Base-by-base conservation (phyloP, 2,888 invertebrate species). In the Ditula angustiorana region DNA sequence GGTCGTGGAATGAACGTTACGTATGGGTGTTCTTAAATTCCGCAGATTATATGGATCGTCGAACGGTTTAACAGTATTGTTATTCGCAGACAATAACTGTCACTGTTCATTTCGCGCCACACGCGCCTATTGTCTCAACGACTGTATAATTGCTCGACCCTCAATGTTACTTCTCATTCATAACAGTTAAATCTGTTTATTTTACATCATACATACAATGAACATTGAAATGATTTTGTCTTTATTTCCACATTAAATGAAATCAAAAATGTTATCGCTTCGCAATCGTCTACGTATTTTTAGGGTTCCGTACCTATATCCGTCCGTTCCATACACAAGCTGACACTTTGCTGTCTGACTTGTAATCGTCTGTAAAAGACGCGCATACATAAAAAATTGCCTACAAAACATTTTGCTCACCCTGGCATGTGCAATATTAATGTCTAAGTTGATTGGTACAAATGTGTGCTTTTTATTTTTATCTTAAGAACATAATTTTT, bases 111-210 rank as follows among this genome's bases (percentile, higher is more conserved):
- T 61, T 65, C 61, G 55, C 35, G 37, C 19, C 61, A 53, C 58
- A 37, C 57, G 66, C 44, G 24, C 21, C 59, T 64, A 70, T 70
- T 69, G 70, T 70, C 53, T 61, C 53, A 44, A 55, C 35, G 58
- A 46, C 60, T 58, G 46, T 61, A 60, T 67, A 67, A 70, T 70
- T 70, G 64, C 35, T 28, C n/a, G 49, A 33, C 37, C 10, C 53
- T 66, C 52, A 41, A 61, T 61, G 59, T 26, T 62, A 50, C 64
- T 64, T 61, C 60, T 68, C 64, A 66, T 65, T 67, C 60, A 68
- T 52, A 69, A 63, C 61, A 57, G 59, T 58, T 44, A 58, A 58
- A 46, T 53, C 7, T 61, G 24, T 64, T 68, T 65, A 35, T 68
- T 58, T 16, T 58, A 53, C 57, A 11, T 53, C 35, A 8, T 21